phyloP scores from a whole-genome alignment of 2,113 vertebrate species.

The Phyllostomus discolor region DNA sequence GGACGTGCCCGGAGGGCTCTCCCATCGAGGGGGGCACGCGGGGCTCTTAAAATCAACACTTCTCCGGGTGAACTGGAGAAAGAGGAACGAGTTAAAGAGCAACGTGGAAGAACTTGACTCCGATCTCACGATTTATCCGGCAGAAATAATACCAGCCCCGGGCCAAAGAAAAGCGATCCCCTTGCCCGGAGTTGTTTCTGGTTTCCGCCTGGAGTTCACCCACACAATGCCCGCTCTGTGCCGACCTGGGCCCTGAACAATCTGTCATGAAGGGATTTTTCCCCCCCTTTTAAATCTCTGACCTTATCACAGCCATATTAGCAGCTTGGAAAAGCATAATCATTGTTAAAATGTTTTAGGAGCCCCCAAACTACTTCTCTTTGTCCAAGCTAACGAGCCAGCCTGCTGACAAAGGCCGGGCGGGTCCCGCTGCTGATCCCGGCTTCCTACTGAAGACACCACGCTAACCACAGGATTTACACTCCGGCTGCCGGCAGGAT shows the following conservation, averaged over 20 bases:
- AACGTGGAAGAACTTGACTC: background rate
- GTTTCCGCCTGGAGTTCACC: background rate
- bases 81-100: background rate
- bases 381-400: background rate
- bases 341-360: slow-evolving; percentile 22
- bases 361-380: slow-evolving; percentile 17
- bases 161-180: slow-evolving; percentile 44
- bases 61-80: background rate
- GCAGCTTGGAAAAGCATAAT: slow-evolving; percentile 28
- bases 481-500: slow-evolving; percentile 40
- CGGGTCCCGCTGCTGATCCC: slow-evolving; percentile 35
- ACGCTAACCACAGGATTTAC: slow-evolving; percentile 62
- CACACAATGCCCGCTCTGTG: slow-evolving; percentile 47
- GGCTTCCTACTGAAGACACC: slow-evolving; percentile 47
- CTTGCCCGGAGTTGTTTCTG: background rate
- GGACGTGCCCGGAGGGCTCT: background rate
- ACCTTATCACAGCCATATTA: slow-evolving; percentile 46
- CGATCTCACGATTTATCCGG: slow-evolving; percentile 19
- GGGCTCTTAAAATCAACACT: slow-evolving; percentile 46
- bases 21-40: background rate
- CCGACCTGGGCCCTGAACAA: background rate
- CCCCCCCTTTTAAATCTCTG: slow-evolving; percentile 18
- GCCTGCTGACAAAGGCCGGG: slow-evolving; percentile 38
- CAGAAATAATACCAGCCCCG: slow-evolving; percentile 48
- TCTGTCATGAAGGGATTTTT: background rate